A percentile compares a stretch with the other conserved stretches of the same genome.
Evolutionary conservation across 2,888 invertebrate species (phyloP).

Genomic region (Andricus quercusramuli): DNA sequence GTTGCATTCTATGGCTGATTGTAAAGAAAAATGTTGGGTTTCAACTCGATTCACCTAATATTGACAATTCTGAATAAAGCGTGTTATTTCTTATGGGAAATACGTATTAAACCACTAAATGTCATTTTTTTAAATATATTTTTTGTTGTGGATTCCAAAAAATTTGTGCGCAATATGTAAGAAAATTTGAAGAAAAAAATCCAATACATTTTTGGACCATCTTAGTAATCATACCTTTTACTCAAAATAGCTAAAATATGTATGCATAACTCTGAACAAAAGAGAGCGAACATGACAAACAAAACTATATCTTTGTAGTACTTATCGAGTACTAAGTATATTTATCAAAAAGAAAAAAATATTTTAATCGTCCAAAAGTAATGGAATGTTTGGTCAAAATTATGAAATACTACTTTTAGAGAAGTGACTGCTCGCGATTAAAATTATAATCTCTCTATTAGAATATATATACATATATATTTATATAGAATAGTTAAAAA

Average conservation of each 20-base stretch:
- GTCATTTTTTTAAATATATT: no score
- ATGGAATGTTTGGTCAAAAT: no score
- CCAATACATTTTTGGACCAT: no score
- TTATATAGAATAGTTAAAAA: not conserved
- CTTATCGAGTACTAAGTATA: not conserved
- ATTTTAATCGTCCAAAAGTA: not conserved
- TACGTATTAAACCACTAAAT: no score
- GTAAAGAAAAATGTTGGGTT: no score
- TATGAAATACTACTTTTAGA: not conserved
- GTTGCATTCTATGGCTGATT: no score
- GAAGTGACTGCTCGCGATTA: constrained; percentile 6
- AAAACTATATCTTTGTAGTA: not conserved
- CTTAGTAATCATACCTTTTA: not conserved
- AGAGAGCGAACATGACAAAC: not conserved
- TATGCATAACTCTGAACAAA: not conserved
- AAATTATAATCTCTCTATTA: not conserved
- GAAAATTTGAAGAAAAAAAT: no score
- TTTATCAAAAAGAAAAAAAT: not conserved
- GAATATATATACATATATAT: not conserved
- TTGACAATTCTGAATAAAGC: no score
- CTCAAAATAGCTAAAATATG: not conserved
- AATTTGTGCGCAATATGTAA: no score
- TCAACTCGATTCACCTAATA: no score
- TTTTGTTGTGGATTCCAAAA: no score
- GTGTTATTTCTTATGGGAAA: no score